Conservation (phyloP, 2,113 vertebrate genomes). For the Gallinago paraguaiae region DNA sequence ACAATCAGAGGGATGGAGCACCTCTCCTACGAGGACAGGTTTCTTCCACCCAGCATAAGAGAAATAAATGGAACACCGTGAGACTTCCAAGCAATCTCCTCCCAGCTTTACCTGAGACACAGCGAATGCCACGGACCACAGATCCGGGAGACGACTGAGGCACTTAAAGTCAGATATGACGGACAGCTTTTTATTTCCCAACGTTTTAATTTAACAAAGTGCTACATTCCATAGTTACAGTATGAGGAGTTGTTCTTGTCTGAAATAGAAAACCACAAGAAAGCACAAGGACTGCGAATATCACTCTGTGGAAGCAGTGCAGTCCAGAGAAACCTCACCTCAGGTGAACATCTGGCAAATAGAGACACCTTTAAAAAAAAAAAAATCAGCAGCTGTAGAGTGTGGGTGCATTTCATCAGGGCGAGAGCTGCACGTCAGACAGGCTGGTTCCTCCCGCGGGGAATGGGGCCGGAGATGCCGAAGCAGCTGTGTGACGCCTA, state of each 20-base stretch:
- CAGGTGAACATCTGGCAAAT: neutral
- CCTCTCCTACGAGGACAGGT: neutral
- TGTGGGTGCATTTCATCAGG: neutral
- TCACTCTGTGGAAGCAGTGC: neutral
- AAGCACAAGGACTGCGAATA: neutral
- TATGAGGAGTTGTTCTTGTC: conserved; percentile 10
- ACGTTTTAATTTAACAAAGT: conserved; percentile 48
- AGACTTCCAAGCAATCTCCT: neutral
- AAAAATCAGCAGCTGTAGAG: neutral
- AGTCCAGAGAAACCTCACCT: neutral
- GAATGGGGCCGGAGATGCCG: neutral
- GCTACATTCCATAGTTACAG: conserved; percentile 50
- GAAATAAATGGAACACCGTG: neutral
- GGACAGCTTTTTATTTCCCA: conserved; percentile 59
- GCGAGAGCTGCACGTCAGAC: neutral
- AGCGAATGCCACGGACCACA: neutral
- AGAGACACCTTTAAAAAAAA: neutral
- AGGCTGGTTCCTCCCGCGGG: neutral
- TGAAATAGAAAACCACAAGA: conserved; percentile 6
- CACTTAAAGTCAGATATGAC: neutral
- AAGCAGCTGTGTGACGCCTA: neutral
- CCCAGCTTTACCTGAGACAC: neutral
- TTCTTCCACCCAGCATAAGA: neutral
- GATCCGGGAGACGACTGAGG: neutral
- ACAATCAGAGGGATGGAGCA: neutral